Conservation (phyloP, 2,888 invertebrate species). For the Torymus auratus region DNA sequence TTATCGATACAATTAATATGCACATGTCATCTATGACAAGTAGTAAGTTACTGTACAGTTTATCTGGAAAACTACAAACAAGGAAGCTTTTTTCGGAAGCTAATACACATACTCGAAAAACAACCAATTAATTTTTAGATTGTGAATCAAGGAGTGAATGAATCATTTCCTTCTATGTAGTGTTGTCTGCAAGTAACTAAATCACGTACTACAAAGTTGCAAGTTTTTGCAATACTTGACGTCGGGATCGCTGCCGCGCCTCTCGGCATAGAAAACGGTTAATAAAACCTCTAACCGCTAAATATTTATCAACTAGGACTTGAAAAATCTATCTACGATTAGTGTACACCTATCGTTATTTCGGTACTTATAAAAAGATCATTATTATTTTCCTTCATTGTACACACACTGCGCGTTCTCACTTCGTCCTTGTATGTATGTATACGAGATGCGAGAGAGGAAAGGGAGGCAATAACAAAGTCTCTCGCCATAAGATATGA, state of each 20-base stretch:
- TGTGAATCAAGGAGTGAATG: too few species aligned
- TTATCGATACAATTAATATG: too few species aligned
- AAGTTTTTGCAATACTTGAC: neutral
- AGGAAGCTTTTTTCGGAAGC: slow-evolving; percentile 42
- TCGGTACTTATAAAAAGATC: slow-evolving; percentile 34
- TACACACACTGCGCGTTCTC: slow-evolving; percentile 16
- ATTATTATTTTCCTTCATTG: neutral
- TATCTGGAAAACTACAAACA: slow-evolving; percentile 15
- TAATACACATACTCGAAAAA: neutral
- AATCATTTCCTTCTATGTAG: too few species aligned
- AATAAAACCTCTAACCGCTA: slow-evolving; percentile 7
- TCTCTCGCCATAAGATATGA: slow-evolving; percentile 34
- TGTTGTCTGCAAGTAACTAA: too few species aligned
- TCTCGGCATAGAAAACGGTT: neutral
- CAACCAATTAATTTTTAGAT: too few species aligned
- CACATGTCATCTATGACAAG: too few species aligned
- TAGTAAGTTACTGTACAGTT: neutral
- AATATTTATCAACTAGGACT: slow-evolving; percentile 17
- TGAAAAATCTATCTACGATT: slow-evolving; percentile 41
- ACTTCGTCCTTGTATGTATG: slow-evolving; percentile 10
- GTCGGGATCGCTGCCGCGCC: neutral
- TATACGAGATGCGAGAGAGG: neutral
- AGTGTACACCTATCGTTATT: slow-evolving; percentile 25
- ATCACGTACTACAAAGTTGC: neutral
- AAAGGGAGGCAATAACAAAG: neutral